phyloP scores from a whole-genome alignment of 2,797 vertebrate species.

The Poeciliopsis infans region DNA sequence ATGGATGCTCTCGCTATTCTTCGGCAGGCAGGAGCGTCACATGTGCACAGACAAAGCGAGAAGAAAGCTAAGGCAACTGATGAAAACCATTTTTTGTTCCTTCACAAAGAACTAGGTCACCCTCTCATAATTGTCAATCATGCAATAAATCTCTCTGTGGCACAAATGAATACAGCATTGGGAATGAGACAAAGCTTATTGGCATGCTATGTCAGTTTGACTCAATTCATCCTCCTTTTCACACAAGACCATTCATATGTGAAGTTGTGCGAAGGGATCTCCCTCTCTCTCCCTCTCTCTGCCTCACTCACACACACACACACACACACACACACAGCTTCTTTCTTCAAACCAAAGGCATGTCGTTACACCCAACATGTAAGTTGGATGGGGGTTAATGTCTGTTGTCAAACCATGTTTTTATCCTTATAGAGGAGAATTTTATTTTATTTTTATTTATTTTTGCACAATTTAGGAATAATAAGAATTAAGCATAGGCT shows the following conservation, averaged over 20 bases:
- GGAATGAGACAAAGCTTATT: conserved; percentile 92
- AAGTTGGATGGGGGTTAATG: conserved; percentile 65
- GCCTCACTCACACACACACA: conserved; percentile 4
- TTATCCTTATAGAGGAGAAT: conserved; percentile 62
- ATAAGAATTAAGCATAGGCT: not conserved
- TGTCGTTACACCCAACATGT: conserved; percentile 46
- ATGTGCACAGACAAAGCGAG: conserved; percentile 72
- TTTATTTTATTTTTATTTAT: not conserved
- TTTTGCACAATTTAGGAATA: conserved; percentile 43
- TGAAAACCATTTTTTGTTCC: conserved; percentile 88
- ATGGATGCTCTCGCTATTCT: conserved; percentile 73
- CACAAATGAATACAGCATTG: conserved; percentile 88
- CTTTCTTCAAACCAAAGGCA: conserved; percentile 2
- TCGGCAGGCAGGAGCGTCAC: conserved; percentile 58
- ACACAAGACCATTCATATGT: conserved; percentile 87
- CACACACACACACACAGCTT: conserved; percentile 12
- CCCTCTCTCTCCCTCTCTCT: conserved; percentile 52
- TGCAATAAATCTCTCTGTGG: conserved; percentile 90
- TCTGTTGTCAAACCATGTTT: conserved; percentile 73
- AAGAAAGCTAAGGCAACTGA: conserved; percentile 81
- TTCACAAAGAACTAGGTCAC: conserved; percentile 89
- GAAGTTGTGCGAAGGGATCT: conserved; percentile 80
- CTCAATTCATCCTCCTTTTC: conserved; percentile 89
- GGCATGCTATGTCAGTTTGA: conserved; percentile 89
- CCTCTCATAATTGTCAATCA: conserved; percentile 93